These are phyloP conservation scores for Ondatra zibethicus DNA, from an alignment of 2,113 vertebrate genomes.

Conservation along the genomic window DNA sequence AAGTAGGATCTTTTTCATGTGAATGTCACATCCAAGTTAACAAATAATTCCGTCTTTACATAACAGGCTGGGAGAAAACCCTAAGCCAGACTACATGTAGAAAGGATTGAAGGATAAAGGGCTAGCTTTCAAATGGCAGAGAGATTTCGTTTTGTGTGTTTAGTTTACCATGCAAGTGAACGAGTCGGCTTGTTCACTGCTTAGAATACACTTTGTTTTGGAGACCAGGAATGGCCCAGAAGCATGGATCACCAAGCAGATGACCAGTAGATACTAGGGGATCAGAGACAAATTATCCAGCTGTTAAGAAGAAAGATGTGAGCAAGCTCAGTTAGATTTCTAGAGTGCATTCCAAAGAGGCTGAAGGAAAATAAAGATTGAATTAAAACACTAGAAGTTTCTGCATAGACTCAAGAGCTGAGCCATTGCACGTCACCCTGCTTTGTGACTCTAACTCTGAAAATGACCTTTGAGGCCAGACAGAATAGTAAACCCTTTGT, in stretches of 20 bases:
- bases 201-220: conserved; percentile 11
- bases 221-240: neutral
- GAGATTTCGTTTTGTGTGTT: neutral
- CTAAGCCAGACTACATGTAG: neutral
- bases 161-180: neutral
- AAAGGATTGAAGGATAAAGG: neutral
- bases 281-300: neutral
- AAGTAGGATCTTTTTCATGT: neutral
- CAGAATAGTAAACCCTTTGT: neutral
- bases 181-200: neutral
- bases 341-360: neutral
- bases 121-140: neutral
- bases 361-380: neutral
- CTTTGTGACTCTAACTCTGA: neutral
- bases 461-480: neutral
- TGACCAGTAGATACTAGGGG: neutral
- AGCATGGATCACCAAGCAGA: neutral
- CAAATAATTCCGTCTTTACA: neutral
- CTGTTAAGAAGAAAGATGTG: neutral
- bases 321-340: neutral
- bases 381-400: neutral
- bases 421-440: neutral
- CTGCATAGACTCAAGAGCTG: neutral
- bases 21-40: neutral
- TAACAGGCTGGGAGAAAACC: neutral